These are phyloP conservation scores for Dinomys branickii DNA, from an alignment of 2,113 vertebrate species.

Conservation along the genomic window DNA sequence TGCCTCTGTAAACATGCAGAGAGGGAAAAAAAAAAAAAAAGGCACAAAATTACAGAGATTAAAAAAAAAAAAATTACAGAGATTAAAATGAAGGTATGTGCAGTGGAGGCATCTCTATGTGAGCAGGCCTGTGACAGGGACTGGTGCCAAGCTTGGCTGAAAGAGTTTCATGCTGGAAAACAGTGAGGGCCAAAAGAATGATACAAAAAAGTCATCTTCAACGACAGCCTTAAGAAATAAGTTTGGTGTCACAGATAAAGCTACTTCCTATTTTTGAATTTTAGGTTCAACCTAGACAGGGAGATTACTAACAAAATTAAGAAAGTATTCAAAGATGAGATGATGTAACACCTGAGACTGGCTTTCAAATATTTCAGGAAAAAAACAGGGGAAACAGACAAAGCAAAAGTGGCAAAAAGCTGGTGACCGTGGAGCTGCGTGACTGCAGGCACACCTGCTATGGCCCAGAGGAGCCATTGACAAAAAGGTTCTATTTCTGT, in stretches of 20 bases:
- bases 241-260: not conserved
- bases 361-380: not conserved
- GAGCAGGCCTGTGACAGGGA: not conserved
- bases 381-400: not conserved
- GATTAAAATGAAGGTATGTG: not conserved
- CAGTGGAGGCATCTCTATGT: not conserved
- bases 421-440: not conserved
- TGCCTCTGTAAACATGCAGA: not conserved
- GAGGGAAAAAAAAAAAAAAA: not conserved
- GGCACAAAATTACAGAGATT: not conserved
- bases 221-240: not conserved
- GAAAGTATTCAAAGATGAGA: constrained; percentile 2
- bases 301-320: not conserved
- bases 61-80: not conserved
- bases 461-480: not conserved
- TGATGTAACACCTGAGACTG: not conserved
- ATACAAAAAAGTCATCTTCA: not conserved
- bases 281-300: not conserved
- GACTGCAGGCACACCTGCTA: not conserved
- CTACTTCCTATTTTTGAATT: not conserved
- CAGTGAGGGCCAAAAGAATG: not conserved
- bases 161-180: not conserved
- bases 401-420: not conserved
- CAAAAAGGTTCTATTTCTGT: not conserved
- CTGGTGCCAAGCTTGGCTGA: not conserved